A percentile compares a stretch with the other conserved stretches of the same genome.
These are phyloP conservation scores for Phrynocephalus guinanensis DNA, from an alignment of 2,797 vertebrate species.

Conservation along the genomic window DNA sequence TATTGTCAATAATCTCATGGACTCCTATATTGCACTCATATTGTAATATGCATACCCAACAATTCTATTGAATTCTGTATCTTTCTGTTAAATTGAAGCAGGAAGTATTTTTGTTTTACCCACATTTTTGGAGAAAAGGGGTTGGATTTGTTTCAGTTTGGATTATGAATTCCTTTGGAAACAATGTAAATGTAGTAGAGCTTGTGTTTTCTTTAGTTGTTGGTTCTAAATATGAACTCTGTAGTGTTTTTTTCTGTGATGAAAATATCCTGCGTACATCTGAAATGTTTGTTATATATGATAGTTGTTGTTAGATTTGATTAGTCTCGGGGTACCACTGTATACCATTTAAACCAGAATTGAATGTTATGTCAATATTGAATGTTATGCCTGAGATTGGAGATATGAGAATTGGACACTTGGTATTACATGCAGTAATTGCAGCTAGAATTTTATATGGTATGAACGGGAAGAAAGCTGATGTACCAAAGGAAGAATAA, in stretches of 20 bases:
- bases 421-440: no score
- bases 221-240: slow-evolving; percentile 1
- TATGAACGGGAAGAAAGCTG: no score
- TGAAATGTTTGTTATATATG: not conserved
- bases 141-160: not conserved
- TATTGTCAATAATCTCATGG: not conserved
- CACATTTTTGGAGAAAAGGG: rapidly evolving
- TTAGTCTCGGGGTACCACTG: no score
- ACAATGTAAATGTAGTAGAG: slow-evolving; percentile 12
- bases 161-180: not conserved
- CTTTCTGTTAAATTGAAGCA: no score
- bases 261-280: not conserved
- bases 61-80: no score
- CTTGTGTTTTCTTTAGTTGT: not conserved
- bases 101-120: not conserved
- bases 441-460: no score
- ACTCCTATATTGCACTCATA: not conserved
- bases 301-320: no score
- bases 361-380: no score
- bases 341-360: no score
- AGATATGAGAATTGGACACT: no score
- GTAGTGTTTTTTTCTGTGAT: not conserved
- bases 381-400: no score
- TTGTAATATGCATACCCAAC: not conserved
- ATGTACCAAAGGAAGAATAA: no score